Base-by-base conservation (phyloP, 2,797 vertebrate species). In the Esox lucius region DNA sequence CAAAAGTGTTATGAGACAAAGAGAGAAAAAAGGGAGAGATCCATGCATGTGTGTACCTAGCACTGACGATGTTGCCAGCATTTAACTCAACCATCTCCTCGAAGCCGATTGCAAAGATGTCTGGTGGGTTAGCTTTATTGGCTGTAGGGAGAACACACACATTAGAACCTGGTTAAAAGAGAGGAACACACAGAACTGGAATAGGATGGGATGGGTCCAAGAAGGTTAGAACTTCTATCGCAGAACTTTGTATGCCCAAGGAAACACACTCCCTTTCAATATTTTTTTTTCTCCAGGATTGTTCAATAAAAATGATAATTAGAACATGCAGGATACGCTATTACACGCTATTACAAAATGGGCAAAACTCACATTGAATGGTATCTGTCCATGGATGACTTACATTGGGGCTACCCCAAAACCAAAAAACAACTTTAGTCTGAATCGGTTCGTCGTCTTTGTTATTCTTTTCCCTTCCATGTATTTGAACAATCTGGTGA, bases 21-120 rank as follows among this genome's bases (percentile, higher is more conserved):
- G 6, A 51, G 6, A 51, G 61, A 13, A 2, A 64, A 26, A 56
- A 53, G 5, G 39, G 70, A 19, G 3, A 17, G 65, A 74, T 72
- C 48, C 51, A 69, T 61, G 15, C 26, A 66, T 19, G 9, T 3
- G 48, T 22, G 22, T 90, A 99, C 98, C 98, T 99, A 77, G 98
- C 97, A 71, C 95, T 99, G 87, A 99, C 98, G 70, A 99, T 99
- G 87, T 99, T 99, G 48, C 98, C 98, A 72, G 98, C 98, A 83
- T 99, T 99, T 86, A 99, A 90, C 86, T 99, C 98, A 81, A 99
- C 98, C 98, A 99, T 99, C 93, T 99, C 98, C 92, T 99, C 97
- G 94, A 99, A 99, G 71, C 98, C 98, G 64, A 99, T 99, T 75
- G 97, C 98, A 93, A 99, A 99, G 85, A 99, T 97, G 80, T 99